phyloP scores from a whole-genome alignment of 2,888 invertebrate genomes.

The Dascillus cervinus region DNA sequence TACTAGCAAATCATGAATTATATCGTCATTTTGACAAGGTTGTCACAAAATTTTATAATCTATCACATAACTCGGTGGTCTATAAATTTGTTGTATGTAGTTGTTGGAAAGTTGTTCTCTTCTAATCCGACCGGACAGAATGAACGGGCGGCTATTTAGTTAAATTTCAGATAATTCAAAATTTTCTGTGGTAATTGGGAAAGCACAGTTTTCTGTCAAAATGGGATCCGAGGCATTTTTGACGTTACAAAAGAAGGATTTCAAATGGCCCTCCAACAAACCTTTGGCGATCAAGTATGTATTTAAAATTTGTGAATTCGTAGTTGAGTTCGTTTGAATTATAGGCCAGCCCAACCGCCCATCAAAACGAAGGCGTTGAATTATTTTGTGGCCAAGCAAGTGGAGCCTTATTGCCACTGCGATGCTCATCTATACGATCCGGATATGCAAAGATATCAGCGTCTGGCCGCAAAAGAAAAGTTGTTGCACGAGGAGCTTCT shows the following conservation, averaged over 20 bases:
- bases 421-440: conserved; percentile 55
- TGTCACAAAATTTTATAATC: conserved; percentile 31
- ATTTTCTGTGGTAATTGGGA: neutral
- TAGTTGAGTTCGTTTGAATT: conserved; percentile 1
- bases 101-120: neutral
- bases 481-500: conserved; percentile 47
- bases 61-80: conserved; percentile 23
- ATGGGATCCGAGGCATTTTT: conserved; percentile 40
- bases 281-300: conserved; percentile 49
- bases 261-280: conserved; percentile 53
- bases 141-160: neutral
- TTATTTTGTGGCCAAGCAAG: conserved; percentile 46
- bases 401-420: conserved; percentile 58
- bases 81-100: conserved; percentile 5
- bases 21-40: conserved; percentile 27
- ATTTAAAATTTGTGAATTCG: neutral
- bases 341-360: conserved; percentile 55
- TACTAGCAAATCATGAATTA: conserved; percentile 29
- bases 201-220: conserved; percentile 3
- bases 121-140: neutral
- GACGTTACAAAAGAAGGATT: conserved; percentile 47
- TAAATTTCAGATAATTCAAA: neutral
- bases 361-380: conserved; percentile 43
- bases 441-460: conserved; percentile 53
- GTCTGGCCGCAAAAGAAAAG: conserved; percentile 53